Conservation (phyloP, 2,797 vertebrate genomes). For the Pseudocheirus occidentalis region DNA sequence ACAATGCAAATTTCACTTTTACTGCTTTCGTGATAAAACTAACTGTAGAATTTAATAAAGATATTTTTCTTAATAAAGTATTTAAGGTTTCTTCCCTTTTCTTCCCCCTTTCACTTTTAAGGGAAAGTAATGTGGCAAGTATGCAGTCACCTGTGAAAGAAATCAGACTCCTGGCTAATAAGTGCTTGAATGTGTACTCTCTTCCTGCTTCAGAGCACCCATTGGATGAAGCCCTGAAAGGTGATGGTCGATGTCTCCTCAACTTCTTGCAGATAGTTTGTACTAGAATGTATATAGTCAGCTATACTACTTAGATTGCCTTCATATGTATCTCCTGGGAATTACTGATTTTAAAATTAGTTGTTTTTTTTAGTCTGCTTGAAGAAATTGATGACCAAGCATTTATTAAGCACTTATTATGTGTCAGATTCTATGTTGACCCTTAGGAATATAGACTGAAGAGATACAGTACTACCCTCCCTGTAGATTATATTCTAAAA, state of each 20-base stretch:
- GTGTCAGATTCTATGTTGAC: background rate
- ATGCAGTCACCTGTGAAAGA: conserved; percentile 31
- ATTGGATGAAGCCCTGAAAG: conserved; percentile 9
- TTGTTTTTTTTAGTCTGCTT: background rate
- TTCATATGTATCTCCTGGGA: background rate
- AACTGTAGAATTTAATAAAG: background rate
- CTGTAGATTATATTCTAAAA: background rate
- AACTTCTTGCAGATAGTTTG: background rate
- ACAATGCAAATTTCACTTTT: background rate
- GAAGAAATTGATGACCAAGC: background rate
- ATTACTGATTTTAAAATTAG: background rate
- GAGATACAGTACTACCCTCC: background rate
- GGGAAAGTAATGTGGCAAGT: conserved; percentile 42
- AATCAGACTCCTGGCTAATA: conserved; percentile 45
- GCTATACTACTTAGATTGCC: background rate
- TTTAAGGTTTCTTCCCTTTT: background rate
- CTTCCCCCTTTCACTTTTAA: conserved; percentile 34
- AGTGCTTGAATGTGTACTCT: conserved; percentile 1
- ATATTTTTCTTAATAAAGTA: background rate
- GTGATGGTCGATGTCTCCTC: conserved; percentile 15
- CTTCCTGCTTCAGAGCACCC: background rate
- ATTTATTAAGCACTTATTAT: background rate
- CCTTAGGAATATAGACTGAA: background rate
- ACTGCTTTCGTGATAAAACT: background rate
- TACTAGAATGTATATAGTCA: background rate